Percentiles rank a stretch among this genome's conserved stretches.
Evolutionary conservation across 2,797 vertebrate species (phyloP).

Genomic region (Squalus acanthias): DNA sequence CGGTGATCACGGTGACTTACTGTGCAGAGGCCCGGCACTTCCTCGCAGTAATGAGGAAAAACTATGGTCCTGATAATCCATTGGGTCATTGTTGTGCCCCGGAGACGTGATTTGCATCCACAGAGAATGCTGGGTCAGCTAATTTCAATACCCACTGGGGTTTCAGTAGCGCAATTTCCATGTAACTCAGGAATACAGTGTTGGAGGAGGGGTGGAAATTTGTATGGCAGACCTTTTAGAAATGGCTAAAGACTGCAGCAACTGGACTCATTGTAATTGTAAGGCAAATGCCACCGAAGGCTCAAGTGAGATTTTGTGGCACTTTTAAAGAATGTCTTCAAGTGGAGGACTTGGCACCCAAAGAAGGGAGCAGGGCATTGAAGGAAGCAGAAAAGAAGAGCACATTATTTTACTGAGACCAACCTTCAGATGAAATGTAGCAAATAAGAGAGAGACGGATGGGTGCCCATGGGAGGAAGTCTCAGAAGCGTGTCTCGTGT

Average conservation of each 20-base stretch:
- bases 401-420: not conserved
- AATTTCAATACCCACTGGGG: not conserved
- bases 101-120: not conserved
- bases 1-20: not conserved
- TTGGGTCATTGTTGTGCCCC: not conserved
- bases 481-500: not conserved
- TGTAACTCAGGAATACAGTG: not conserved
- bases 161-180: not conserved
- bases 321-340: not conserved
- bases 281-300: not conserved
- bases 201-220: not conserved
- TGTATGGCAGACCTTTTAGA: not conserved
- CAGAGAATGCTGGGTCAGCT: not conserved
- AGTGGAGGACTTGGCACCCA: not conserved
- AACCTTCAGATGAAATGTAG: not conserved
- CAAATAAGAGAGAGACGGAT: not conserved
- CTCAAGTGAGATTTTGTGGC: not conserved
- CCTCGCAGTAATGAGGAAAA: not conserved
- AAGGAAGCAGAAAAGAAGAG: not conserved
- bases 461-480: not conserved
- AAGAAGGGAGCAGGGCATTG: not conserved
- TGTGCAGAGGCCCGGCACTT: not conserved
- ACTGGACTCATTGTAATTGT: not conserved
- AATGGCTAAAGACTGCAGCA: not conserved
- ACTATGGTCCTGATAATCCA: not conserved